phyloP scores from a whole-genome alignment of 2,888 invertebrate species.

The Pristionchus japonicus region DNA sequence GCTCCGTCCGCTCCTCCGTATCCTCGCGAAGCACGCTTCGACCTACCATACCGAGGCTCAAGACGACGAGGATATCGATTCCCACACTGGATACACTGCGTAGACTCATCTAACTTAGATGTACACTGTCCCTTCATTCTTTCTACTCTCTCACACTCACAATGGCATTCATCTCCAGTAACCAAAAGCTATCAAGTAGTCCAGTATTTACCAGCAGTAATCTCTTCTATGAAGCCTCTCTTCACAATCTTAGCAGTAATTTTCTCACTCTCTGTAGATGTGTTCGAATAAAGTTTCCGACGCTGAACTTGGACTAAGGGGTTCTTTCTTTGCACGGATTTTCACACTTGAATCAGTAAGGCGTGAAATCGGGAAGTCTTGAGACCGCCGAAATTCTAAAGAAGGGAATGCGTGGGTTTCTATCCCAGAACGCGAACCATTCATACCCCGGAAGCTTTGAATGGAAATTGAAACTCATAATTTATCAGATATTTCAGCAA shows the following conservation, averaged over 20 bases:
- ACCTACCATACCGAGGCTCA: constrained; percentile 68
- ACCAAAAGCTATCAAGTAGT: not conserved
- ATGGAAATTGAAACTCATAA: not conserved
- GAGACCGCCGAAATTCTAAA: not conserved
- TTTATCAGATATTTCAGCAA: constrained; percentile 18
- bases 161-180: not conserved
- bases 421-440: not conserved
- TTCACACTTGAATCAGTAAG: constrained; percentile 27
- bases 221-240: constrained; percentile 13
- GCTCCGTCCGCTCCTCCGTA: constrained; percentile 68
- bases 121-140: not conserved
- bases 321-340: not conserved
- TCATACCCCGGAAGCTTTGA: not conserved
- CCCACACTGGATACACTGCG: not conserved
- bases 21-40: constrained; percentile 74
- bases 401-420: constrained; percentile 25
- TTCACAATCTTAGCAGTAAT: not conserved
- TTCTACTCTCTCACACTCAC: not conserved
- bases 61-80: not conserved
- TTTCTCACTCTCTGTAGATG: not conserved
- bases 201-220: not conserved
- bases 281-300: not conserved
- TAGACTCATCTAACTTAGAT: not conserved
- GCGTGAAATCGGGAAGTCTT: constrained; percentile 29
- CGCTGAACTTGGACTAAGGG: not conserved